Conservation (phyloP, 2,888 invertebrate species). For the Clunio marinus region DNA sequence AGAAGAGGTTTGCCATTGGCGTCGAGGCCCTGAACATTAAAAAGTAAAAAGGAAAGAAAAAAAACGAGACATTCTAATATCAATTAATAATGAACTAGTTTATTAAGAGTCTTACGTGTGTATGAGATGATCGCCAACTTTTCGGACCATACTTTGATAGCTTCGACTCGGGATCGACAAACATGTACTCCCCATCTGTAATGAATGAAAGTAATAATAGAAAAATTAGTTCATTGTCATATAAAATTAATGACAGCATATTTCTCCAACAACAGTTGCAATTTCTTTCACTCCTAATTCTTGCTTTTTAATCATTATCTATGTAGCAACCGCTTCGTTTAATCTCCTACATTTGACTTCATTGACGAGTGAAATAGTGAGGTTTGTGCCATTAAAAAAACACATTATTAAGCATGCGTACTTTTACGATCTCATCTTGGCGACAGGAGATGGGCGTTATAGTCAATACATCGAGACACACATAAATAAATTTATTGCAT, state of each 20-base stretch:
- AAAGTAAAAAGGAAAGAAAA: constrained; percentile 36
- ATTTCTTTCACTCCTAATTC: constrained; percentile 5
- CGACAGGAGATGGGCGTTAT: background rate
- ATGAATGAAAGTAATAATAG: constrained; percentile 46
- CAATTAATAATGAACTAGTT: background rate
- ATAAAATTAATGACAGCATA: no score
- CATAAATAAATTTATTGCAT: background rate
- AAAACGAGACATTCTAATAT: background rate
- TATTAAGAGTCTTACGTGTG: constrained; percentile 68
- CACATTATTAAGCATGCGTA: background rate
- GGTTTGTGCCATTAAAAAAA: background rate
- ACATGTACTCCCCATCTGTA: constrained; percentile 93
- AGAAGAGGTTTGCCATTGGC: constrained; percentile 84
- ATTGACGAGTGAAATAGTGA: background rate
- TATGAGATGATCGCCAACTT: constrained; percentile 91
- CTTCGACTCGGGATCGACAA: constrained; percentile 92
- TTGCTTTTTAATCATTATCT: constrained; percentile 21
- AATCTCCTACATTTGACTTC: background rate
- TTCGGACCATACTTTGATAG: constrained; percentile 95
- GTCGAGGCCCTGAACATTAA: constrained; percentile 69
- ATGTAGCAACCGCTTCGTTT: background rate
- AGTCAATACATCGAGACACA: background rate
- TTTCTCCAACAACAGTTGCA: background rate
- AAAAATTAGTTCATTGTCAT: constrained; percentile 13
- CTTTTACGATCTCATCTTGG: background rate